Percentiles rank a stretch among this genome's conserved stretches.
Conservation (phyloP, 1,140 invertebrate genomes). For the Proales similis region DNA sequence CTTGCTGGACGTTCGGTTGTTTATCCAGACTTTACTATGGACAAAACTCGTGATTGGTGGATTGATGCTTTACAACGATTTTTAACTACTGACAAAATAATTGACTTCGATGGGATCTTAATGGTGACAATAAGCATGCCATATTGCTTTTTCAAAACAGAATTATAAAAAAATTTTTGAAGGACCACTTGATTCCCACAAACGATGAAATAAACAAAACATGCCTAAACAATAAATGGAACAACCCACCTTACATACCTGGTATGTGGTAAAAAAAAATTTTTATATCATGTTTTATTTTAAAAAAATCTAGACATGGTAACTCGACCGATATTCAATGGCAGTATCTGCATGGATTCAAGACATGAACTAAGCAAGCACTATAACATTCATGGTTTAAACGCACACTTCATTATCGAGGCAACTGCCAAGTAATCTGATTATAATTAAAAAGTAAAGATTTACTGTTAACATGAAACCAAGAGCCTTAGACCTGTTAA, state of each 20-base stretch:
- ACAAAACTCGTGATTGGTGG: slow-evolving; percentile 68
- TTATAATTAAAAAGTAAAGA: not conserved
- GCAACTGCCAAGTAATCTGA: slow-evolving; percentile 11
- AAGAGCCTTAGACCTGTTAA: slow-evolving; percentile 19
- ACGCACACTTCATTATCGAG: slow-evolving; percentile 21
- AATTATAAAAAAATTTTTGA: not conserved
- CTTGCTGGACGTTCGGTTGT: slow-evolving; percentile 56
- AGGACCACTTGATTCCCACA: slow-evolving; percentile 30
- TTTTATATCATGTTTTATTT: not conserved
- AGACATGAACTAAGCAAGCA: slow-evolving; percentile 23
- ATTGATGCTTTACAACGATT: slow-evolving; percentile 62
- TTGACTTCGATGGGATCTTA: slow-evolving; percentile 28
- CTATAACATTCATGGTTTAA: slow-evolving; percentile 30
- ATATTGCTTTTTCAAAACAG: too few species aligned
- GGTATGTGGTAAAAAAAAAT: slow-evolving; percentile 6
- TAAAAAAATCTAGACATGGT: not conserved
- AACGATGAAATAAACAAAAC: slow-evolving; percentile 32
- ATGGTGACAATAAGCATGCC: slow-evolving; percentile 9
- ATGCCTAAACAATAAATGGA: slow-evolving; percentile 36
- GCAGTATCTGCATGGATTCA: slow-evolving; percentile 29
- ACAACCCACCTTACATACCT: slow-evolving; percentile 26
- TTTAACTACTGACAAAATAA: slow-evolving; percentile 1
- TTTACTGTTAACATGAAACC: too few species aligned
- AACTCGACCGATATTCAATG: slow-evolving; percentile 14
- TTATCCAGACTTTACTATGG: slow-evolving; percentile 78